Conservation (phyloP, 1,140 invertebrate genomes). For the Helicoverpa armigera region DNA sequence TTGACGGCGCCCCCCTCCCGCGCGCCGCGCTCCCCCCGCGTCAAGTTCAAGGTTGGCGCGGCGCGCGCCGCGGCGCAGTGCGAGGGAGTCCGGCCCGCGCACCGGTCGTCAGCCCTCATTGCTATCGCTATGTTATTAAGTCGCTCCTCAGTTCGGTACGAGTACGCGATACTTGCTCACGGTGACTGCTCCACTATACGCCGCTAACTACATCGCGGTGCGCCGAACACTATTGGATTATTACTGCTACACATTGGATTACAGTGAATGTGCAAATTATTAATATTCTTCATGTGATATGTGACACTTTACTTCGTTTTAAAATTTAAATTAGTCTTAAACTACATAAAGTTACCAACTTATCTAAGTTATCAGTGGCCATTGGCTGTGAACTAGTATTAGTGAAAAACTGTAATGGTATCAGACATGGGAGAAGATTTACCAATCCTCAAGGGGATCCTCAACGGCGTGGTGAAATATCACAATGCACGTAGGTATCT, state of each 20-base stretch:
- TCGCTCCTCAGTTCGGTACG: constrained; percentile 75
- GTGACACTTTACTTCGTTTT: constrained; percentile 73
- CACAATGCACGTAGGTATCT: constrained; percentile 95
- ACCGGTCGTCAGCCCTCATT: constrained; percentile 86
- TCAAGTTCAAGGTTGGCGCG: constrained; percentile 92
- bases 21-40: constrained; percentile 78
- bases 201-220: constrained; percentile 65
- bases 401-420: constrained; percentile 83
- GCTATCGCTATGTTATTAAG: constrained; percentile 79
- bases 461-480: constrained; percentile 95
- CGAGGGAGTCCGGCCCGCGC: constrained; percentile 86
- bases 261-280: constrained; percentile 75
- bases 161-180: constrained; percentile 76
- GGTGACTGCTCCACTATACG: constrained; percentile 62
- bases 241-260: constrained; percentile 74
- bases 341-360: constrained; percentile 80
- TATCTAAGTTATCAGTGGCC: constrained; percentile 77
- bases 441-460: constrained; percentile 95
- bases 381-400: constrained; percentile 83
- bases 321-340: constrained; percentile 66
- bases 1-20: constrained; percentile 78
- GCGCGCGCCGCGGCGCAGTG: constrained; percentile 88
- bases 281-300: constrained; percentile 73
- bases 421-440: constrained; percentile 94
- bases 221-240: constrained; percentile 72